Evolutionary conservation across 1,140 invertebrate species (phyloP), one percentile per base, ranked within the genome.

Genomic region (Odontomachus brunneus): DNA sequence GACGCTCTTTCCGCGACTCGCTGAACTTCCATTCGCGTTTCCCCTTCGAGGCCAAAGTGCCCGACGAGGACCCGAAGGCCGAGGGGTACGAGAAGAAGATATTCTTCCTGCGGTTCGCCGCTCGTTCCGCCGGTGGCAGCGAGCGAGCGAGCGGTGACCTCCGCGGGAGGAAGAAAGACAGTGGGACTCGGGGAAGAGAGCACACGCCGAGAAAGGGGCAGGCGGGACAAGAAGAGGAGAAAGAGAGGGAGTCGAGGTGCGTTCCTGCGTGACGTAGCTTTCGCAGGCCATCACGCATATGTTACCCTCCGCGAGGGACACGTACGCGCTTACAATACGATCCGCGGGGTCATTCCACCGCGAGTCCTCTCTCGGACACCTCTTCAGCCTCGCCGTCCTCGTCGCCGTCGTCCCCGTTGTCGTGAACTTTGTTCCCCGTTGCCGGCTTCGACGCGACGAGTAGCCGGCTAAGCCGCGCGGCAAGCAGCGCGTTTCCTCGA

Each of bases 201-300:
- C 72, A 80, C 22, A 69, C 48, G 33, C 26, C 69, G 63, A 53
- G 71, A 83, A 71, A 86, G 81, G 66, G 49, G 55, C 48, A 60
- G n/a, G 38, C 55, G 55, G 73, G 33, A 76, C 48, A 59, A 71
- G 65, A 65, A 74, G 63, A 72, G 57, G 59, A 67, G 67, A 84
- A 71, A 59, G 84, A 71, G 59, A 83, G 67, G 83, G 84, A 86
- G 85, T 67, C 83, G 85, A 90, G 89, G 88, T 87, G 91, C 89
- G 90, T 92, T 90, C 83, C 88, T 92, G 89, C 92, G 90, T 92
- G 92, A 93, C 92, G 91, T 90, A 90, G 90, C 91, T 92, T 89
- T 91, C 87, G 89, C 84, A 84, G 88, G 85, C 86, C 92, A 90
- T 93, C 92, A 91, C 88, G 91, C 92, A 93, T 90, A 92, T 93